phyloP scores from a whole-genome alignment of 1,140 invertebrate species.

The Melitaea cinxia region DNA sequence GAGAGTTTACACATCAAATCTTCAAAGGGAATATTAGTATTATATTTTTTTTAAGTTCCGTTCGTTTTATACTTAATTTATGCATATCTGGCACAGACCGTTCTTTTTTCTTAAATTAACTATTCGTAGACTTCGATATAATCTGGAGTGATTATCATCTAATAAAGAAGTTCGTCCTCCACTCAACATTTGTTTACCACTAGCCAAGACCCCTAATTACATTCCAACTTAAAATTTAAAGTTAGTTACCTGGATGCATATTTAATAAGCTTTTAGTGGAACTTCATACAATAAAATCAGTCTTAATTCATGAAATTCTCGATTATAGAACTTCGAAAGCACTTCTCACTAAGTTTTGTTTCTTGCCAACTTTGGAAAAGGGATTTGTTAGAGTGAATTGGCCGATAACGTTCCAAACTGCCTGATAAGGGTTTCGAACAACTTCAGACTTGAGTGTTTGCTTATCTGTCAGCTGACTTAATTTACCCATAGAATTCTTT shows the following conservation, averaged over 20 bases:
- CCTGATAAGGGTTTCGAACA: slow-evolving; percentile 12
- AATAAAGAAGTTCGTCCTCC: too few relatives aligned
- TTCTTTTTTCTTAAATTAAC: too few relatives aligned
- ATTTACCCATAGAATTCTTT: slow-evolving; percentile 20
- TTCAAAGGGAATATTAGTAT: too few relatives aligned
- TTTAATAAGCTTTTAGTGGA: not conserved
- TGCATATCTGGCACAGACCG: too few relatives aligned
- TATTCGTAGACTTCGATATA: too few relatives aligned
- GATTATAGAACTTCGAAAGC: slow-evolving; percentile 1
- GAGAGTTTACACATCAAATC: too few relatives aligned
- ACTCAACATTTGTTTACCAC: too few relatives aligned
- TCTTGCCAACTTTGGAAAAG: slow-evolving; percentile 6
- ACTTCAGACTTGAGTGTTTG: slow-evolving; percentile 8
- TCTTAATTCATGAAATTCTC: slow-evolving; percentile 4
- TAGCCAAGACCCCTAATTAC: too few relatives aligned
- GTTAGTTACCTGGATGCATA: not conserved
- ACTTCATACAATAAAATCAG: not conserved
- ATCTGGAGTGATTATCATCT: too few relatives aligned
- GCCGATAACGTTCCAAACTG: slow-evolving; percentile 8
- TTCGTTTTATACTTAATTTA: too few relatives aligned
- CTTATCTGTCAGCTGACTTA: slow-evolving; percentile 21
- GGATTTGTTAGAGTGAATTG: slow-evolving; percentile 11
- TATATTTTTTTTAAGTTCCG: too few relatives aligned
- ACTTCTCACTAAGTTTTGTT: slow-evolving; percentile 7
- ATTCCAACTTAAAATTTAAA: too few relatives aligned